Conservation (phyloP, 64 coral and sea anemone species). For the Dendronephthya gigantea region DNA sequence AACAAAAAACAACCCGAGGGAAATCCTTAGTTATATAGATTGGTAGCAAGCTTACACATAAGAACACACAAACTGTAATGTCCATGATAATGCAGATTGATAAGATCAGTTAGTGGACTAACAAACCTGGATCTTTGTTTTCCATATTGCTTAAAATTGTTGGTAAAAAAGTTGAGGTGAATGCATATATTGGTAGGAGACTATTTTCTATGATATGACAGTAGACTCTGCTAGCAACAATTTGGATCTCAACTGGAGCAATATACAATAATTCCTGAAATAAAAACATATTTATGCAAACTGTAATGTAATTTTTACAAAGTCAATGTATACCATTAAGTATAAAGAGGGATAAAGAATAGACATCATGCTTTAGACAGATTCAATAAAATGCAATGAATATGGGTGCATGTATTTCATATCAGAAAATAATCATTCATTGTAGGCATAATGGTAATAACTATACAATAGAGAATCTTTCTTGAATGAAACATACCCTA, state of each 20-base stretch:
- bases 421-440: not conserved
- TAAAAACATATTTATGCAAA: not conserved
- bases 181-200: conserved; percentile 62
- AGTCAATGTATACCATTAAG: not conserved
- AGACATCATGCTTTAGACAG: not conserved
- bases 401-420: too few relatives aligned
- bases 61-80: not conserved
- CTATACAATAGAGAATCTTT: not conserved
- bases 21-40: too few relatives aligned
- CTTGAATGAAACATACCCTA: conserved; percentile 42
- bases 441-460: not conserved
- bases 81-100: too few relatives aligned
- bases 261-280: conserved; percentile 87
- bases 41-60: too few relatives aligned
- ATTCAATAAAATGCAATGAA: too few relatives aligned
- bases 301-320: not conserved
- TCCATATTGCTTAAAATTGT: conserved; percentile 86
- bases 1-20: too few relatives aligned
- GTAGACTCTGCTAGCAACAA: conserved; percentile 73
- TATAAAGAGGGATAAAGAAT: too few relatives aligned
- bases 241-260: conserved; percentile 83
- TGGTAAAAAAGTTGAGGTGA: conserved; percentile 85
- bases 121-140: conserved; percentile 68
- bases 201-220: conserved; percentile 67
- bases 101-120: not conserved